Conservation (phyloP, 2,888 invertebrate genomes). For the Anarsia innoxiella region DNA sequence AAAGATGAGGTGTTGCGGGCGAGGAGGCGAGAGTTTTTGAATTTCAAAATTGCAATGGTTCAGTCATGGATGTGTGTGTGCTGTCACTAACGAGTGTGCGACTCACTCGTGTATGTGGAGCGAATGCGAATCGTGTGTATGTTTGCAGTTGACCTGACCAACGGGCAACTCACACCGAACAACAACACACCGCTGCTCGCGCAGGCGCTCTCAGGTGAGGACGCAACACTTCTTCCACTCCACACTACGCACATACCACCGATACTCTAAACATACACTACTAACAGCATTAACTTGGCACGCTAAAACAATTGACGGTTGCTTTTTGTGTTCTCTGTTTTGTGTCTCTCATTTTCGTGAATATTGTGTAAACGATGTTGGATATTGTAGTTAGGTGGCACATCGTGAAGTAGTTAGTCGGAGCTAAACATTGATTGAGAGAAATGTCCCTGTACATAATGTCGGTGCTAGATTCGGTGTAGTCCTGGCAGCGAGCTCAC, state of each 20-base stretch:
- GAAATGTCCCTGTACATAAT: not conserved
- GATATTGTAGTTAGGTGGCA: not conserved
- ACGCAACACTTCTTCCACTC: conserved; percentile 35
- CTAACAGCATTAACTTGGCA: conserved; percentile 1
- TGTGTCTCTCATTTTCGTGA: conserved; percentile 5
- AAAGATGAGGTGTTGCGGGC: conserved; percentile 41
- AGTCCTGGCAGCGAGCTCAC: not conserved
- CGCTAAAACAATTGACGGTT: conserved; percentile 9
- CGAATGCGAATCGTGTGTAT: conserved; percentile 78
- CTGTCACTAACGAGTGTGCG: conserved; percentile 52
- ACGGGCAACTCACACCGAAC: conserved; percentile 96
- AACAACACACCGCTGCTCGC: conserved; percentile 96
- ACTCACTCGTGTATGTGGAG: conserved; percentile 55
- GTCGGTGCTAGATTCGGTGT: not conserved
- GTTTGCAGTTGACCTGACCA: conserved; percentile 95
- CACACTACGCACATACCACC: conserved; percentile 24
- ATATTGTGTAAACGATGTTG: conserved; percentile 6
- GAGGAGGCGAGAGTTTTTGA: conserved; percentile 28
- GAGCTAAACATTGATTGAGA: conserved; percentile 1
- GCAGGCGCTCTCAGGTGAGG: conserved; percentile 95
- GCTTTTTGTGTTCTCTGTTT: conserved; percentile 18
- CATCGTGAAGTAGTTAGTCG: not conserved
- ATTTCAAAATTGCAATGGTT: conserved; percentile 55
- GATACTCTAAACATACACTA: not conserved
- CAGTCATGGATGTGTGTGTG: conserved; percentile 66